These are phyloP conservation scores for Villa cingulata DNA, from an alignment of 2,888 invertebrate genomes.

Conservation along the genomic window DNA sequence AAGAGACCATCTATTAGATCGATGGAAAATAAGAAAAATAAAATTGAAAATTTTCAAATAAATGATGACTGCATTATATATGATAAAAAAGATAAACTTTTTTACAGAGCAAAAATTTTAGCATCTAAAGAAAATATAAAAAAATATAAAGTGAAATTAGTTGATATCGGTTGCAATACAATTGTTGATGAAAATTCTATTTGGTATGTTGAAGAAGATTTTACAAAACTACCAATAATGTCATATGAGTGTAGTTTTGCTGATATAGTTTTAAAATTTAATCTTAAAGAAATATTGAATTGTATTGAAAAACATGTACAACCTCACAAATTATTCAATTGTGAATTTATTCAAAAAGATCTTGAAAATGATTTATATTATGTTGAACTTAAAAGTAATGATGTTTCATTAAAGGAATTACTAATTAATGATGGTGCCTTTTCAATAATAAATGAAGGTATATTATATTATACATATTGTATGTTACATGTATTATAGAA, in stretches of 20 bases:
- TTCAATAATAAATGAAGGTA: conserved; percentile 23
- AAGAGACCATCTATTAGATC: conserved; percentile 1
- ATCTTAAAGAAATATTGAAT: conserved; percentile 31
- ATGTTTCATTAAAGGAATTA: conserved; percentile 23
- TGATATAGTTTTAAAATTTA: conserved; percentile 44
- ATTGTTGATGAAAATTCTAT: conserved; percentile 49
- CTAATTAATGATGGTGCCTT: conserved; percentile 25
- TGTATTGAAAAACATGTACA: conserved; percentile 32
- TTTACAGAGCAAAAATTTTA: conserved; percentile 55
- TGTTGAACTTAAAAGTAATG: conserved; percentile 29
- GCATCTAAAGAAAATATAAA: conserved; percentile 42
- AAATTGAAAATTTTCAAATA: no score
- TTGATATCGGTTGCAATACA: conserved; percentile 64
- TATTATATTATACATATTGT: neutral
- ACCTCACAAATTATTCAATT: conserved; percentile 24
- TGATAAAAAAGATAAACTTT: conserved; percentile 54
- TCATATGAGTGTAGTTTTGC: conserved; percentile 53
- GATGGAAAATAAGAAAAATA: conserved; percentile 12
- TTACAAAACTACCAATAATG: conserved; percentile 53
- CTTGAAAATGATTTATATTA: conserved; percentile 20
- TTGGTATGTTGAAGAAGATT: conserved; percentile 53
- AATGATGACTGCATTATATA: conserved; percentile 47
- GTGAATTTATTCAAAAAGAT: conserved; percentile 26
- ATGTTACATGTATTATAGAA: neutral
- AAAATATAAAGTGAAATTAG: conserved; percentile 53